Evolutionary conservation across 1,140 invertebrate species (phyloP), one percentile per base, ranked within the genome.

Genomic region (Drosophila insularis): DNA sequence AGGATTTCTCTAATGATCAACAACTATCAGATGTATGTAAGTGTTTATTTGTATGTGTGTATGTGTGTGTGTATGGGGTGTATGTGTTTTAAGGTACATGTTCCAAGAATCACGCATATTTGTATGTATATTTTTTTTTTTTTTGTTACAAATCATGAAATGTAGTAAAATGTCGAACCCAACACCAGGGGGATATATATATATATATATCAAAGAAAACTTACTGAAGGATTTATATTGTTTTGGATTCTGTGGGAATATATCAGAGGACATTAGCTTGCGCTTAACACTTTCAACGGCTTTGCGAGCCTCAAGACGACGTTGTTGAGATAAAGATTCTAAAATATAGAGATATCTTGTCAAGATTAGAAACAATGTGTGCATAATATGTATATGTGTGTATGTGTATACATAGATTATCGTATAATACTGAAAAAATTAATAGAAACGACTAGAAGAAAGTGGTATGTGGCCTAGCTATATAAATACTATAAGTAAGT

Each of bases 391-490:
- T 78, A 21, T 62, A 37, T 68, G 13, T 53, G 46, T 37, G 23
- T 63, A 46, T 56, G 61, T 54, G 37, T 58, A 35, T 60, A 63
- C 39, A 63, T 64, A 63, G 35, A 40, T 65, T 70, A 35, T 61
- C 55, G 65, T 77, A 62, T 87, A 87, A 87, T 87, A 87, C 82
- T 87, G 82, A 69, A 87, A 89, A 84, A 65, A 84, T 3, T 27
- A 27, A 27, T 27, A 89, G 63, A 58, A 50, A 86, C 75, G 84
- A 82, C 82, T 87, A 86, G 79, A 87, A 65, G 14, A 53, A 63
- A 63, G n/a, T 7, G 3, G 39, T 53, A n/a, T 50, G 40, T 63
- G 43, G 43, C 21, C 61, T 50, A 50, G 39, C 56, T 59, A 32
- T 37, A 11, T 50, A 63, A 54, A 13, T 31, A 27, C 23, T 27